Conservation (phyloP, 2,797 vertebrate species). For the Apogon talboti region DNA sequence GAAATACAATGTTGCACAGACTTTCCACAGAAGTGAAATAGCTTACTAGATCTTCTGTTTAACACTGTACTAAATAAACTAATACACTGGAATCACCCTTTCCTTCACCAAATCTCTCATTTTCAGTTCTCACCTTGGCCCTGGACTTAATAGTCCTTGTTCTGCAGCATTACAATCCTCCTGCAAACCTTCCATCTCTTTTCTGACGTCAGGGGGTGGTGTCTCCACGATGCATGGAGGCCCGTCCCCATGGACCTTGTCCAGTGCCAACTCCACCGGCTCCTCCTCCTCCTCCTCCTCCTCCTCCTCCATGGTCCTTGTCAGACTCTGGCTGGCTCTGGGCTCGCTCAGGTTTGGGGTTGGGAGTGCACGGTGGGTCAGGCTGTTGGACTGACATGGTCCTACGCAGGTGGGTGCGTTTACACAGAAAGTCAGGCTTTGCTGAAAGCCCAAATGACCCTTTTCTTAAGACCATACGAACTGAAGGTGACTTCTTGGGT, state of each 20-base stretch:
- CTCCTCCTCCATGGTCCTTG: conserved; percentile 90
- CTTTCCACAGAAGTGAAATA: no score
- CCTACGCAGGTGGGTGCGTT: conserved; percentile 94
- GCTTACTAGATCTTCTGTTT: no score
- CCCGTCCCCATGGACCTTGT: conserved; percentile 79
- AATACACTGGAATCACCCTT: no score
- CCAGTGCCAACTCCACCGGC: conserved; percentile 71
- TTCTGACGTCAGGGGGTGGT: conserved; percentile 81
- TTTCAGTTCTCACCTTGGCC: conserved; percentile 60
- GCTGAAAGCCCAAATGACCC: conserved; percentile 95
- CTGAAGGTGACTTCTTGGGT: conserved; percentile 92
- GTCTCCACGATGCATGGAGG: conserved; percentile 83
- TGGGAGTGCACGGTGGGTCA: conserved; percentile 88
- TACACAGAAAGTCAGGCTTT: conserved; percentile 95
- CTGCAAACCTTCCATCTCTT: conserved; percentile 32
- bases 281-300: conserved; percentile 78
- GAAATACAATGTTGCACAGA: no score
- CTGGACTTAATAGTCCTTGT: conserved; percentile 46
- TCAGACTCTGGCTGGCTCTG: conserved; percentile 98
- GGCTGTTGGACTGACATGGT: conserved; percentile 98
- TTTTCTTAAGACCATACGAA: conserved; percentile 95
- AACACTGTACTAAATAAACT: background rate
- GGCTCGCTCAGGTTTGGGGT: conserved; percentile 96
- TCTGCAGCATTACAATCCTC: conserved; percentile 46
- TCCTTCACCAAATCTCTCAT: background rate